Evolutionary conservation across 2,113 vertebrate genomes (phyloP), one percentile per base, ranked within the genome.

Genomic region (Proteles cristata): DNA sequence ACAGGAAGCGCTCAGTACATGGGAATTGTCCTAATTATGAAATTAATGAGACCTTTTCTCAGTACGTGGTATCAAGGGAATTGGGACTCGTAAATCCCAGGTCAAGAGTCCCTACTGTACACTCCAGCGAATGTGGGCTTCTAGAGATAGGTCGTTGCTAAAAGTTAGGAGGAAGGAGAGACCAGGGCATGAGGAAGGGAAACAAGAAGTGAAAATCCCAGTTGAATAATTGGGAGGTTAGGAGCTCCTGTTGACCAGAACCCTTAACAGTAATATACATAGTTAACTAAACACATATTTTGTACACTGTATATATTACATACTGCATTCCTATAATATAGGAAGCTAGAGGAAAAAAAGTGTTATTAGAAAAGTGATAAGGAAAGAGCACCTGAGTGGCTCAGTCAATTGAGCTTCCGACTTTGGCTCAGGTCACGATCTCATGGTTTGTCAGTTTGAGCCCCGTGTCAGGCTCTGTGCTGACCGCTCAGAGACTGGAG

Each of bases 391-490:
- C 2, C 23, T 26, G 71, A 39, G 71, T 74, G 71, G 71, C 25
- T 5, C 35, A 39, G 35, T 73, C 5, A 2, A 11, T 25, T 73
- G n/a, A 71, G n/a, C 5, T 4, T 39, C n/a, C 1, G 4, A 73
- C 69, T 73, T 73, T 1, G 0, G n/a, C n/a, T 71, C 69, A 73
- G n/a, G 69, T 39, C n/a, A 39, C 11, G 35, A 73, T 39, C 69
- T 39, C 11, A 19, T 1, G 5, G 35, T 35, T 6, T 3, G 21
- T 12, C 21, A 73, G 69, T 39, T 23, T 4, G 0, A 73, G 21
- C 69, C 23, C 11, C 39, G 10, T 4, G 2, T 73, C 11, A 3
- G 35, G 11, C 11, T 73, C 71, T 23, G 0, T 2, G 3, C 12
- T 43, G 21, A 58, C 55, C 6, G 55, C 55, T 58, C 55, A 2